Evolutionary conservation across 1,140 invertebrate species (phyloP).

Genomic region (Daktulosphaira vitifoliae): DNA sequence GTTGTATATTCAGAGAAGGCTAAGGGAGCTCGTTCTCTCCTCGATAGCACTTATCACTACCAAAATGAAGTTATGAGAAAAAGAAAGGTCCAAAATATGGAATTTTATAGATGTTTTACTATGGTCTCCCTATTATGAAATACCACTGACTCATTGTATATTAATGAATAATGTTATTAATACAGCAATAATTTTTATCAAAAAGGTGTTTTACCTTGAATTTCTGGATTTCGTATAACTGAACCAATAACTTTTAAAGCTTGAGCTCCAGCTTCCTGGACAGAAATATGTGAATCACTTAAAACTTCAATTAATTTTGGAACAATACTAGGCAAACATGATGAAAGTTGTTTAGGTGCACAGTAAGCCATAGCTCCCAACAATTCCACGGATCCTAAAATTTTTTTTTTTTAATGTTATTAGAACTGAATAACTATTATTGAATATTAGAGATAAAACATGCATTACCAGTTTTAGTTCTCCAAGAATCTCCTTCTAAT

Average conservation of each 20-base stretch:
- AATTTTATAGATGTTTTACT: no score
- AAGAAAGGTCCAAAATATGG: no score
- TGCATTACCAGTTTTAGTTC: constrained; percentile 92
- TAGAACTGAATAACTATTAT: no score
- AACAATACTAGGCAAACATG: constrained; percentile 94
- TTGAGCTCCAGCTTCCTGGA: constrained; percentile 92
- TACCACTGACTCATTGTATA: no score
- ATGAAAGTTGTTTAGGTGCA: constrained; percentile 95
- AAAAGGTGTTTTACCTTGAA: constrained; percentile 72
- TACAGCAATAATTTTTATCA: background rate
- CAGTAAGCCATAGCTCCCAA: constrained; percentile 96
- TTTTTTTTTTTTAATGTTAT: no score
- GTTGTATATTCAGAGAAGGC: no score
- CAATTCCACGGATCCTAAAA: constrained; percentile 89
- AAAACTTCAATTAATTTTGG: constrained; percentile 96
- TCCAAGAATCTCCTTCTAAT: constrained; percentile 95
- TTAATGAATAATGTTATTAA: background rate
- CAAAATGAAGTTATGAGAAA: no score
- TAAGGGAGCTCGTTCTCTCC: no score
- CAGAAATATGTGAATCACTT: constrained; percentile 94
- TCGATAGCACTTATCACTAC: no score
- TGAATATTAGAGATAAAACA: no score
- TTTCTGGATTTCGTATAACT: constrained; percentile 97
- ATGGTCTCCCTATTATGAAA: no score
- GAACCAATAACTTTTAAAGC: constrained; percentile 94